These are phyloP conservation scores for Aphis gossypii DNA, from an alignment of 1,140 invertebrate species.

Conservation along the genomic window DNA sequence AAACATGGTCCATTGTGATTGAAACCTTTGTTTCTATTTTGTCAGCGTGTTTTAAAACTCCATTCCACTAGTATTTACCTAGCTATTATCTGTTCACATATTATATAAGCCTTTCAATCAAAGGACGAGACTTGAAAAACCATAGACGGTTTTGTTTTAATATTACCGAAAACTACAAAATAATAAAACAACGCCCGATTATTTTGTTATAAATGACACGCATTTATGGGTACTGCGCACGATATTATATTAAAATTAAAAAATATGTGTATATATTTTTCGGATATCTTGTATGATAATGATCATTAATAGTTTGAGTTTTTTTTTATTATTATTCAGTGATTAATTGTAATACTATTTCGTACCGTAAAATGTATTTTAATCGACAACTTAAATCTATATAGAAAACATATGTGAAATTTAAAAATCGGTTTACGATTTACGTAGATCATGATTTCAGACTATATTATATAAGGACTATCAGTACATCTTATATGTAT, in stretches of 20 bases:
- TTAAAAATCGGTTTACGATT: background rate
- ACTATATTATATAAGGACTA: background rate
- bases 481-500: background rate
- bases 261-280: background rate
- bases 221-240: background rate
- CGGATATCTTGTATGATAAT: background rate
- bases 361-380: background rate
- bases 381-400: background rate
- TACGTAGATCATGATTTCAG: background rate
- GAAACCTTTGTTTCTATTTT: slow-evolving; percentile 47
- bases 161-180: background rate
- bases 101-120: background rate
- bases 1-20: slow-evolving; percentile 41
- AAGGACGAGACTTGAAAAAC: background rate
- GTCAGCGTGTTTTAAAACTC: slow-evolving; percentile 24
- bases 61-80: background rate
- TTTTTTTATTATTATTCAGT: background rate
- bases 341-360: slow-evolving; percentile 2
- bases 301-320: background rate
- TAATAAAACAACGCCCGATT: background rate
- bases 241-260: background rate
- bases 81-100: background rate
- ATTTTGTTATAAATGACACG: background rate
- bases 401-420: background rate
- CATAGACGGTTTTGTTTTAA: background rate